These are phyloP conservation scores for Labrus mixtus DNA, from an alignment of 2,113 vertebrate species.

Conservation along the genomic window DNA sequence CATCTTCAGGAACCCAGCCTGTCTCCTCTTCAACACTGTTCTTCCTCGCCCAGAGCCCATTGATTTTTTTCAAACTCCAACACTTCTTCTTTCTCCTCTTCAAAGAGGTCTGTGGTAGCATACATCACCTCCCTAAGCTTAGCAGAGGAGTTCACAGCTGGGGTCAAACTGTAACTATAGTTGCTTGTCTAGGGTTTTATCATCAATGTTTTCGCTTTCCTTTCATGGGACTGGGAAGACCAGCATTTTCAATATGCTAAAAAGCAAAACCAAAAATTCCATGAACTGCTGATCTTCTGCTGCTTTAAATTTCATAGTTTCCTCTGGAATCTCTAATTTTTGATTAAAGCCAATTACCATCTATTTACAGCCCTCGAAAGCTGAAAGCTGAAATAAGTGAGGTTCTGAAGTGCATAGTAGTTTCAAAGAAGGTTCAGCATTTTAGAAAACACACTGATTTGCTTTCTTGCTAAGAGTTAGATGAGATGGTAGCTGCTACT, in stretches of 20 bases:
- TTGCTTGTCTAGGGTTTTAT: neutral
- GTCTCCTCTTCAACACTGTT: conserved; percentile 17
- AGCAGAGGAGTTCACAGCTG: neutral
- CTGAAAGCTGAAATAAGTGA: neutral
- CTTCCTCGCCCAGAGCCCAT: neutral
- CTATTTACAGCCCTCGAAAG: too few relatives aligned
- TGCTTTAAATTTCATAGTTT: neutral
- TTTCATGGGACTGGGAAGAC: neutral
- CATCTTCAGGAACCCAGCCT: conserved; percentile 2
- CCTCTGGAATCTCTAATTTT: neutral
- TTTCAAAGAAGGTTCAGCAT: neutral
- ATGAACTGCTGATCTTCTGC: too few relatives aligned
- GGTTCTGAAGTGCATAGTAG: neutral
- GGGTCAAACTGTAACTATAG: neutral
- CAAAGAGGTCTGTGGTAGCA: neutral
- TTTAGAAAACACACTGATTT: neutral
- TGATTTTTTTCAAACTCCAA: conserved; percentile 4
- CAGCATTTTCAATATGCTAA: neutral
- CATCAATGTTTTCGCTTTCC: neutral
- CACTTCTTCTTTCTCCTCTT: conserved; percentile 4
- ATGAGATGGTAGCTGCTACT: neutral
- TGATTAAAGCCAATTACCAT: neutral
- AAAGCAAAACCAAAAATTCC: neutral
- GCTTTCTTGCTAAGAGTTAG: neutral
- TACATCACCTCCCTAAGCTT: neutral